Percentiles rank a stretch among this genome's conserved stretches.
Evolutionary conservation across 2,797 vertebrate species (phyloP).

Genomic region (Hyperoplus immaculatus): DNA sequence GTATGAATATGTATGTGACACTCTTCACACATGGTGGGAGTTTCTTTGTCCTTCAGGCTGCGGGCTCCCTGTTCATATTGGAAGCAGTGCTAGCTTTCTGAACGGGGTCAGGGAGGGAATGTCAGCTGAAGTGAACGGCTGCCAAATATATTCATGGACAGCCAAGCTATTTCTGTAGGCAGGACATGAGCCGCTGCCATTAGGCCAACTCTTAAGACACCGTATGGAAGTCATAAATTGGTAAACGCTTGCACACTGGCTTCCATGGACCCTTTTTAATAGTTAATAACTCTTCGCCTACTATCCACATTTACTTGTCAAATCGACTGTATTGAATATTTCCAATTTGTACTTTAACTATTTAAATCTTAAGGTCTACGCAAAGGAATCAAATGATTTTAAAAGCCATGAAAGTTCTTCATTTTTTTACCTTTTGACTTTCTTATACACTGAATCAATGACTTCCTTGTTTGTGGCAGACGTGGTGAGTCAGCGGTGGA

Average conservation of each 20-base stretch:
- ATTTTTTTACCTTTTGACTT: constrained; percentile 36
- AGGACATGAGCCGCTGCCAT: constrained; percentile 59
- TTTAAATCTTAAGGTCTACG: neutral
- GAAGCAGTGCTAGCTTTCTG: constrained; percentile 52
- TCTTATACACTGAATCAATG: constrained; percentile 16
- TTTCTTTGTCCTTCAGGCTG: constrained; percentile 59
- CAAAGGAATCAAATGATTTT: constrained; percentile 6
- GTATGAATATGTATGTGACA: neutral
- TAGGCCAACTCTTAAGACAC: constrained; percentile 67
- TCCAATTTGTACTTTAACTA: neutral
- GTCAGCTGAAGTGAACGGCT: constrained; percentile 71
- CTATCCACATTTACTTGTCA: neutral
- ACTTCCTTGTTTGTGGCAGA: constrained; percentile 17
- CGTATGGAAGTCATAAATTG: constrained; percentile 50
- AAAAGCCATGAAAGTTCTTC: constrained; percentile 45
- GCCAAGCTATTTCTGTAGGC: constrained; percentile 76
- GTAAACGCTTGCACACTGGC: neutral
- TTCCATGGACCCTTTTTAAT: neutral
- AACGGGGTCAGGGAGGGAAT: constrained; percentile 77
- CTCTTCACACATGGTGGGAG: neutral
- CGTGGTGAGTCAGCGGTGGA: constrained; percentile 57
- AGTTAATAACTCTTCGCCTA: neutral
- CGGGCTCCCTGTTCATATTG: constrained; percentile 41
- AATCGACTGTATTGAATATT: neutral
- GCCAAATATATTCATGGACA: constrained; percentile 81